These are phyloP conservation scores for Hylaeus anthracinus DNA, from an alignment of 1,140 invertebrate genomes.

Conservation along the genomic window DNA sequence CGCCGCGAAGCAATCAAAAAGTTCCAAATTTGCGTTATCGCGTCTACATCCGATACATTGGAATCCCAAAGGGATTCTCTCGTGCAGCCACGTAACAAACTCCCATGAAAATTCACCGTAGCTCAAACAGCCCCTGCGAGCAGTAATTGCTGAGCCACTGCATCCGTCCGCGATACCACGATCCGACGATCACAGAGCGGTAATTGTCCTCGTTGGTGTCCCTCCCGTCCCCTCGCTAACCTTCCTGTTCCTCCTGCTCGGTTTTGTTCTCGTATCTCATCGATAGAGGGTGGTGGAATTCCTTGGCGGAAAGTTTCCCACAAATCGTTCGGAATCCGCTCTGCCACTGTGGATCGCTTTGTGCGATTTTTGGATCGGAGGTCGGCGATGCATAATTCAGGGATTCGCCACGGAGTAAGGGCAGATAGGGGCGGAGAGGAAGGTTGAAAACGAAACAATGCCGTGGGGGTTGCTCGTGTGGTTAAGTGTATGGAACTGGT, in stretches of 20 bases:
- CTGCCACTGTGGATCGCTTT: background rate
- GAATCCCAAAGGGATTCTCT: background rate
- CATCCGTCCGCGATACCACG: background rate
- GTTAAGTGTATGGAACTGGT: background rate
- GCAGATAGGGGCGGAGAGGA: background rate
- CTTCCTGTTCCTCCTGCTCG: too few species aligned
- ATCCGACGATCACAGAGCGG: constrained; percentile 8
- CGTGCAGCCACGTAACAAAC: background rate
- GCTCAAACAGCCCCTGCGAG: background rate
- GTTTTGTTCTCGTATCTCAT: constrained; percentile 6
- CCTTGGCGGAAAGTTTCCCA: background rate
- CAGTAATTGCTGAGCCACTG: constrained; percentile 4
- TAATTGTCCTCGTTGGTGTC: background rate
- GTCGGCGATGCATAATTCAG: constrained; percentile 31
- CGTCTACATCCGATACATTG: too few species aligned
- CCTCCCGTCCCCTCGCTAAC: too few species aligned
- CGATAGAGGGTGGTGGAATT: background rate
- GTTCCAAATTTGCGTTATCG: too few species aligned
- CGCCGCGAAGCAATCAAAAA: too few species aligned
- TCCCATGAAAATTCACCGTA: constrained; percentile 9
- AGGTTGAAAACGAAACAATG: background rate
- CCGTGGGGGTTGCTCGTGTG: background rate
- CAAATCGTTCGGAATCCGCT: background rate
- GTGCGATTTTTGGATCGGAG: background rate
- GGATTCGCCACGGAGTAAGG: background rate